phyloP scores from a whole-genome alignment of 2,797 vertebrate genomes.

The Valencia hispanica region DNA sequence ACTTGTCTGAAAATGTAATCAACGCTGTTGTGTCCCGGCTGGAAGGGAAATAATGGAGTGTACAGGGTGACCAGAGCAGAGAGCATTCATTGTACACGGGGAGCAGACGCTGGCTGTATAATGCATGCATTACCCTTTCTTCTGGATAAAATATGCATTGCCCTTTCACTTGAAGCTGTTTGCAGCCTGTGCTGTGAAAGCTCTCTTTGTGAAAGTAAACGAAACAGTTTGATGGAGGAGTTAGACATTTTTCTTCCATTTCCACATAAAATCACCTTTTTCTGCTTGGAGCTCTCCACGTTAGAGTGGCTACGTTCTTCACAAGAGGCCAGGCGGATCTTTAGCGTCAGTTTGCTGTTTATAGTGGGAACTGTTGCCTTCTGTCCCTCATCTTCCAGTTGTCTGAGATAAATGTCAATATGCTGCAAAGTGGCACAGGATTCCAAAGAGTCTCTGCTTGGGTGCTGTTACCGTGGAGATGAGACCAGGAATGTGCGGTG shows the following conservation, averaged over 20 bases:
- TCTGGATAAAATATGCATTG: conserved; percentile 76
- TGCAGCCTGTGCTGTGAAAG: conserved; percentile 63
- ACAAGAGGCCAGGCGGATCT: conserved; percentile 9
- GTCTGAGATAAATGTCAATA: conserved; percentile 56
- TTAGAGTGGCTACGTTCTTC: conserved; percentile 47
- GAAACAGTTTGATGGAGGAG: conserved; percentile 68
- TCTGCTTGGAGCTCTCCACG: conserved; percentile 7
- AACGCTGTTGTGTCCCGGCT: conserved; percentile 20
- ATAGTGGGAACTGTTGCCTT: conserved; percentile 28
- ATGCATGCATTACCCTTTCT: conserved; percentile 77
- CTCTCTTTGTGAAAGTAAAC: conserved; percentile 66
- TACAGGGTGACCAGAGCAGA: conserved; percentile 41
- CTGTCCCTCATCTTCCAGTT: conserved; percentile 48
- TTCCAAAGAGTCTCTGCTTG: conserved; percentile 76
- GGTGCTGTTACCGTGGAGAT: conserved; percentile 76
- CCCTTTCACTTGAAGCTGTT: conserved; percentile 71
- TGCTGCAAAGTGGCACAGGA: conserved; percentile 72
- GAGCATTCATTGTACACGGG: conserved; percentile 38
- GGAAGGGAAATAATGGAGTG: conserved; percentile 32
- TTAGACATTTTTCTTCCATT: conserved; percentile 65
- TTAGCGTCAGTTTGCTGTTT: conserved; percentile 34
- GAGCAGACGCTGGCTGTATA: conserved; percentile 69
- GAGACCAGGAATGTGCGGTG: conserved; percentile 71
- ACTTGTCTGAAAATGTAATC: conserved; percentile 29
- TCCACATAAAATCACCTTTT: conserved; percentile 15